Evolutionary conservation across 2,888 invertebrate species (phyloP), one percentile per base, ranked within the genome.

Genomic region (Drosophila quinaria): DNA sequence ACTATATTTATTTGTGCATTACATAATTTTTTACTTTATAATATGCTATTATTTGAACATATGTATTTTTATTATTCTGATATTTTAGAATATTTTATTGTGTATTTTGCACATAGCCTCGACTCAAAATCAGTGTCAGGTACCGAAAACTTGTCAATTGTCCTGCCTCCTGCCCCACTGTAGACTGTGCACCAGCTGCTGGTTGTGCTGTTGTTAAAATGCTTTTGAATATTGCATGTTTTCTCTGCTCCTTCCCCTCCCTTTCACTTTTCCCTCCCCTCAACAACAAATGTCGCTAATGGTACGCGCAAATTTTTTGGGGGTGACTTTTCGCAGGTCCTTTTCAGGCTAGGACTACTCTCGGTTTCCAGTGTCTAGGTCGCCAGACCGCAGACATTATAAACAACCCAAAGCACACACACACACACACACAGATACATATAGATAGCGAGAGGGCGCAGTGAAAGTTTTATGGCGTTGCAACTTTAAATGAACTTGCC

Each of bases 361-460:
- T 58, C 46, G 55, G 44, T 77, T 72, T 62, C 41, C 81, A 75
- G 70, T 77, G 84, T 89, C 85, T 78, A 89, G 83, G 83, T 80
- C 83, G 86, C 58, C 80, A 73, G 73, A 87, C 90, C 90, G 90
- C 91, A 90, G 90, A 90, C 91, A 79, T 74, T 85, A 90, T 90
- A 90, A 91, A 90, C 90, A 91, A 81, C 73, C 46, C 54, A 29
- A 54, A 15, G 59, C 54, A 61, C 22, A 74, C 17, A 35, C 31
- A 63, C 51, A 59, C 56, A 19, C 37, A 59, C 50, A 64, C 8
- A 19, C 8, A 52, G 8, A 19, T 13, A 52, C 11, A 22, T 13
- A 33, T n/a, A 15, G 13, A 37, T 9, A 22, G 29, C 9, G 11
- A 33, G 11, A 49, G 37, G 31, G 42, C 15, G 49, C 35, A 89